Base-by-base conservation (phyloP, 2,797 vertebrate species). In the Apodemus agrarius region DNA sequence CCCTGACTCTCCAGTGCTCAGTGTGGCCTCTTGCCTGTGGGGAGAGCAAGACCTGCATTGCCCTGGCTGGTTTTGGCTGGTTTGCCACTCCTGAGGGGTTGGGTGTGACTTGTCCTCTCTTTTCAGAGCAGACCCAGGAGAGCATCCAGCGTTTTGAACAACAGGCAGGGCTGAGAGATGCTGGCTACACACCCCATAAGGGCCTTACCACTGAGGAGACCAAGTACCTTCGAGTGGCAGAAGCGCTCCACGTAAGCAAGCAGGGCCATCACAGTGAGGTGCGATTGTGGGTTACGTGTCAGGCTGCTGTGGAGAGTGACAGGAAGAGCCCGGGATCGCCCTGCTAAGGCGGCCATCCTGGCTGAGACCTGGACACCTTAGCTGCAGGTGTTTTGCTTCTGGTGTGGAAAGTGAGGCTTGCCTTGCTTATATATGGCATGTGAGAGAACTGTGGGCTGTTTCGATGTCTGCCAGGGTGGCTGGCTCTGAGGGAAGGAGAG, bases 111-210 rank as follows among this genome's bases (percentile, higher is more conserved):
- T 34, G 3, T 95, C 57, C 0, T 96, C n/a, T 98, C 80, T 80
- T 98, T 89, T 97, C 96, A 99, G 99, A 99, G 97, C 99, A 99
- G 97, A 99, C 99, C 74, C 99, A 99, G 84, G 99, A 99, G 98
- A 99, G 98, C 98, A 99, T 99, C 85, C 99, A 99, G 82, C 99
- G 96, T 96, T 99, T 99, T 96, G 99, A 99, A 97, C 99, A 99
- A 97, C 99, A 99, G 98, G 99, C 99, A 75, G 99, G 99, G 49
- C 98, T 99, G 98, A 99, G 99, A 67, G 99, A 99, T 72, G 98
- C 99, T 24, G 99, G 99, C 40, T 99, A 99, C 98, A 99, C 99
- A 52, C 99, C 99, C 26, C 99, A 99, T 98, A 99, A 99, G 97
- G 99, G 99, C 96, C 99, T 99, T 49, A 99, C 99, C 94, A 98